phyloP scores from a whole-genome alignment of 2,888 invertebrate species.

The Diarsia rubi region DNA sequence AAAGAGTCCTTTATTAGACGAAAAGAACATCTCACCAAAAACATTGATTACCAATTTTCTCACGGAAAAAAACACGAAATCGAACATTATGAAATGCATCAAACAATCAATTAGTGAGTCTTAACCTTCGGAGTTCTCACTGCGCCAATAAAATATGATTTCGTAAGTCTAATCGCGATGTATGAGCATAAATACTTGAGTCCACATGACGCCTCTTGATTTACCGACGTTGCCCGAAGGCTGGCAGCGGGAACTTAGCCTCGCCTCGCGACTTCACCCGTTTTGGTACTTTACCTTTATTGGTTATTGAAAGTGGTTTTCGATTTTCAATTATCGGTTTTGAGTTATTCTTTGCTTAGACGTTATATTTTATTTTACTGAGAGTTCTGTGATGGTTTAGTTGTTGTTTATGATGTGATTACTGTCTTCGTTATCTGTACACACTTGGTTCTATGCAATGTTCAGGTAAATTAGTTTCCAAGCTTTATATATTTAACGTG shows the following conservation, averaged over 20 bases:
- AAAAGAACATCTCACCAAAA: neutral
- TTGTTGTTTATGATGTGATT: conserved; percentile 23
- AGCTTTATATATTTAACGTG: neutral
- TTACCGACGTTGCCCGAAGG: conserved; percentile 66
- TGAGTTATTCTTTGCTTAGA: conserved; percentile 45
- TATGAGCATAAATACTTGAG: conserved; percentile 76
- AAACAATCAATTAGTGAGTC: conserved; percentile 75
- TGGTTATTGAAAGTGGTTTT: conserved; percentile 50
- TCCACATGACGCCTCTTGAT: conserved; percentile 84
- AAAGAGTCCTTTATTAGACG: conserved; percentile 13
- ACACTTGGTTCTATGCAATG: neutral
- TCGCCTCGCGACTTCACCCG: conserved; percentile 46
- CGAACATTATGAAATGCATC: conserved; percentile 60
- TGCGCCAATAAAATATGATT: conserved; percentile 79
- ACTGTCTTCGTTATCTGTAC: conserved; percentile 28
- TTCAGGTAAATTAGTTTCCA: neutral
- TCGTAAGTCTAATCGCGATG: conserved; percentile 82
- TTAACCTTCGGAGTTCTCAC: conserved; percentile 65
- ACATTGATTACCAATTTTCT: conserved; percentile 50
- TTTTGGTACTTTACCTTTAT: conserved; percentile 46
- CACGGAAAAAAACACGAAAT: conserved; percentile 40
- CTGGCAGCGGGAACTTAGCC: conserved; percentile 52
- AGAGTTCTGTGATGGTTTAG: conserved; percentile 4
- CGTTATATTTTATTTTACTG: conserved; percentile 18
- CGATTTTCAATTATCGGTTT: conserved; percentile 54